Conservation (phyloP, 2,113 vertebrate species). For the Hippocampus comes region DNA sequence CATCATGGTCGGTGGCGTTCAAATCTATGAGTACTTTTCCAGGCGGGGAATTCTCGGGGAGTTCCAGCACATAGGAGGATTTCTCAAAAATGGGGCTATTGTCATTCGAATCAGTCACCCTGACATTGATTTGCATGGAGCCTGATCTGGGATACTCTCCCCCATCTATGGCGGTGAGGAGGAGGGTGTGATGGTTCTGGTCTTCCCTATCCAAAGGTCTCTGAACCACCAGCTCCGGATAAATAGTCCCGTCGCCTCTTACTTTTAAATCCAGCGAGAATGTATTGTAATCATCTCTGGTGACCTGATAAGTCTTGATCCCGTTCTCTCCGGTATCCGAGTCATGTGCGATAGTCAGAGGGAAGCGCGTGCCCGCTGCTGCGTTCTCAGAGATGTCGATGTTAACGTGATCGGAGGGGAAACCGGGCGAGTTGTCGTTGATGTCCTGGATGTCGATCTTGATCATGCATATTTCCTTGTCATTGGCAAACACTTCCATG, state of each 20-base stretch:
- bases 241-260: slow-evolving; percentile 94
- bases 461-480: slow-evolving; percentile 98
- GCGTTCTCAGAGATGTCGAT: slow-evolving; percentile 98
- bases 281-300: slow-evolving; percentile 90
- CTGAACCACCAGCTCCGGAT: slow-evolving; percentile 94
- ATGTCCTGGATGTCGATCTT: slow-evolving; percentile 98
- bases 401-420: slow-evolving; percentile 94
- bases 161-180: slow-evolving; percentile 91
- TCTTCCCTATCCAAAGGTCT: slow-evolving; percentile 95
- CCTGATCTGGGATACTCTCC: slow-evolving; percentile 92
- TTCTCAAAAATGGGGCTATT: slow-evolving; percentile 95
- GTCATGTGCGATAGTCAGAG: slow-evolving; percentile 92
- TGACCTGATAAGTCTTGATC: slow-evolving; percentile 93
- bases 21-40: slow-evolving; percentile 91
- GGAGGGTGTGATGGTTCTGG: slow-evolving; percentile 92
- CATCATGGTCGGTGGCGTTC: slow-evolving; percentile 94
- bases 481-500: slow-evolving; percentile 96
- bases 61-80: slow-evolving; percentile 89
- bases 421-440: slow-evolving; percentile 93
- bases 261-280: slow-evolving; percentile 97
- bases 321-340: slow-evolving; percentile 91
- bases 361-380: slow-evolving; percentile 93
- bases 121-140: slow-evolving; percentile 94
- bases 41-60: slow-evolving; percentile 85
- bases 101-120: slow-evolving; percentile 97